phyloP scores from a whole-genome alignment of 2,797 vertebrate species.

The Argyrosomus regius region DNA sequence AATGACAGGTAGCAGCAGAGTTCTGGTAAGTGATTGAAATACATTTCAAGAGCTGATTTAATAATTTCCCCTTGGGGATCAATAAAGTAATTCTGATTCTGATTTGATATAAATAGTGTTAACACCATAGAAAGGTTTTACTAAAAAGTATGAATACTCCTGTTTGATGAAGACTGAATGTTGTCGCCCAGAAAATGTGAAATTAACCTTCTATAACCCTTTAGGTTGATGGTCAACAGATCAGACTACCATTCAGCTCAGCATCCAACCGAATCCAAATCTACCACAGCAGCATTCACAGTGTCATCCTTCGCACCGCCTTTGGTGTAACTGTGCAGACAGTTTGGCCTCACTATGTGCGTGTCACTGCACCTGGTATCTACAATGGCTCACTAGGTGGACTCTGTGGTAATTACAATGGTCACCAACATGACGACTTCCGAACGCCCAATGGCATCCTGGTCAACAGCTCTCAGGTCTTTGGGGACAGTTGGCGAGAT shows the following conservation, averaged over 20 bases:
- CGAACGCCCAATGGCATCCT: constrained; percentile 48
- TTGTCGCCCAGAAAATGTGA: too few relatives aligned
- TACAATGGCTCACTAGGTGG: constrained; percentile 71
- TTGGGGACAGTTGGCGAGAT: constrained; percentile 62
- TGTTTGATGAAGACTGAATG: too few relatives aligned
- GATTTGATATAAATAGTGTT: too few relatives aligned
- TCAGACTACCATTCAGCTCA: constrained; percentile 11
- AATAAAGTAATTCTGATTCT: too few relatives aligned
- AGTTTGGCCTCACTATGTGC: constrained; percentile 68
- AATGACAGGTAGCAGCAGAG: background rate
- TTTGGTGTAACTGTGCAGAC: constrained; percentile 76
- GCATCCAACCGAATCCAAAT: constrained; percentile 47
- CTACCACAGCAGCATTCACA: constrained; percentile 69
- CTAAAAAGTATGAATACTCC: too few relatives aligned
- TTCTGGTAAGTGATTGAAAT: constrained; percentile 1
- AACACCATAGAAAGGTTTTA: too few relatives aligned
- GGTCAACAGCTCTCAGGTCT: constrained; percentile 43
- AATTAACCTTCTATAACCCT: background rate
- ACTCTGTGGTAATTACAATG: constrained; percentile 79
- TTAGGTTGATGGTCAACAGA: background rate
- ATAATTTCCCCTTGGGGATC: too few relatives aligned
- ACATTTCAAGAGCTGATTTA: too few relatives aligned
- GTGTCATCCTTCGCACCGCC: constrained; percentile 69
- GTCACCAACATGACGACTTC: constrained; percentile 70
- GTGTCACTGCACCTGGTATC: constrained; percentile 64